Evolutionary conservation across 2,797 vertebrate species (phyloP).

Genomic region (Thalassophryne amazonica): DNA sequence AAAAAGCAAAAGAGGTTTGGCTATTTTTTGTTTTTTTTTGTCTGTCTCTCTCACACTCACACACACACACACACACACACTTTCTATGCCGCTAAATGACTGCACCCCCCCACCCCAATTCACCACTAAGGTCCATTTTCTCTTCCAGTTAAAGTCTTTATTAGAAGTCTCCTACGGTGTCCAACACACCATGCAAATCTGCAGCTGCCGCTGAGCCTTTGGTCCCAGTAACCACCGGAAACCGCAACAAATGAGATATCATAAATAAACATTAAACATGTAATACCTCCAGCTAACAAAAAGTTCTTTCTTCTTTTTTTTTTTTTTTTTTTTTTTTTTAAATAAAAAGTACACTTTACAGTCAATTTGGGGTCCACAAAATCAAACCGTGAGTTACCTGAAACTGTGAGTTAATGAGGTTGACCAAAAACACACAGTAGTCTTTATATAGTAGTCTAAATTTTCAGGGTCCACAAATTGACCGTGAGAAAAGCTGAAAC

Average conservation of each 20-base stretch:
- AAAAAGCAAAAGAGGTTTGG: conserved; percentile 16
- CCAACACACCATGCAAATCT: conserved; percentile 56
- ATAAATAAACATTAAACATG: conserved; percentile 54
- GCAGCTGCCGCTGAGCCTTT: conserved; percentile 57
- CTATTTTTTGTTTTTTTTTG: neutral
- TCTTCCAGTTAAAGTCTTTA: conserved; percentile 56
- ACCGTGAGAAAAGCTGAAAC: too few species aligned
- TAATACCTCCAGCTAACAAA: conserved; percentile 20
- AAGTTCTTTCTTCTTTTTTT: too few species aligned
- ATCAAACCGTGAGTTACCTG: too few species aligned
- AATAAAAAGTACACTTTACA: too few species aligned
- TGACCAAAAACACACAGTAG: too few species aligned
- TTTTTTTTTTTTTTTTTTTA: too few species aligned
- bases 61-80: neutral
- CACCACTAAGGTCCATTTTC: conserved; percentile 45
- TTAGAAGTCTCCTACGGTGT: conserved; percentile 57
- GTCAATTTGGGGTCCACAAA: too few species aligned
- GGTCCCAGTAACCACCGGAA: conserved; percentile 43
- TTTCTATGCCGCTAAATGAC: conserved; percentile 22
- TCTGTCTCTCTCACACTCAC: neutral
- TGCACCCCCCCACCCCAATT: conserved; percentile 46
- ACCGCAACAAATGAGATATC: conserved; percentile 39
- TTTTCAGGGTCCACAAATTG: too few species aligned
- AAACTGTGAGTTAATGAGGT: too few species aligned
- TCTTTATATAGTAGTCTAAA: too few species aligned